Evolutionary conservation across 2,797 vertebrate genomes (phyloP).

Genomic region (Myotis pilosus): DNA sequence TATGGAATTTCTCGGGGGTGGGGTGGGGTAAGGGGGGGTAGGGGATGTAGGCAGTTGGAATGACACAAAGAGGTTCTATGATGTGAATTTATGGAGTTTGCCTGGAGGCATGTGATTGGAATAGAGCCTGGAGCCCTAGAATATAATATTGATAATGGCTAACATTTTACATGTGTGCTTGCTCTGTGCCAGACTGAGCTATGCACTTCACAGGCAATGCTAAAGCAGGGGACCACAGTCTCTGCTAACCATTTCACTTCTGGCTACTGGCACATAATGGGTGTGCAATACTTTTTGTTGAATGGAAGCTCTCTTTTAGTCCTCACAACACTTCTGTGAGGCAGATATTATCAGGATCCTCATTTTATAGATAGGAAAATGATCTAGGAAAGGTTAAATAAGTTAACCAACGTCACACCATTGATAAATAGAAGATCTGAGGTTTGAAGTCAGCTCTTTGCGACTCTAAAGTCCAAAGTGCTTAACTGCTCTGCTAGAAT

Average conservation of each 20-base stretch:
- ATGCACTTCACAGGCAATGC: neutral
- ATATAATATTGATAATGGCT: neutral
- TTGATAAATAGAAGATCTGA: neutral
- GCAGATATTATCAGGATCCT: neutral
- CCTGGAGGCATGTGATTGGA: neutral
- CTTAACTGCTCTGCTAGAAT: neutral
- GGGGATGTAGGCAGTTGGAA: neutral
- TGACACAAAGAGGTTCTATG: neutral
- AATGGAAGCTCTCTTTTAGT: neutral
- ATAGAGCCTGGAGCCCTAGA: neutral
- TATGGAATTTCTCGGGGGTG: neutral
- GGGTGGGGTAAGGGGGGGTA: neutral
- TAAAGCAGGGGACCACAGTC: neutral
- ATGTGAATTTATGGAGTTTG: neutral
- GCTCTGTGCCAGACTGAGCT: neutral
- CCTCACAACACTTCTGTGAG: neutral
- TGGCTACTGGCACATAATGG: neutral
- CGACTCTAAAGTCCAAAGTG: neutral
- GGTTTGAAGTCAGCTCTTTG: slow-evolving; percentile 22
- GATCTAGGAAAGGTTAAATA: neutral
- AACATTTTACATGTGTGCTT: neutral
- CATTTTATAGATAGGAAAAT: neutral
- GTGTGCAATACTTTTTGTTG: neutral
- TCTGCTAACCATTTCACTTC: neutral
- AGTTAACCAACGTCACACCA: neutral